phyloP scores from a whole-genome alignment of 2,797 vertebrate genomes.

The Chrysocyon brachyurus region DNA sequence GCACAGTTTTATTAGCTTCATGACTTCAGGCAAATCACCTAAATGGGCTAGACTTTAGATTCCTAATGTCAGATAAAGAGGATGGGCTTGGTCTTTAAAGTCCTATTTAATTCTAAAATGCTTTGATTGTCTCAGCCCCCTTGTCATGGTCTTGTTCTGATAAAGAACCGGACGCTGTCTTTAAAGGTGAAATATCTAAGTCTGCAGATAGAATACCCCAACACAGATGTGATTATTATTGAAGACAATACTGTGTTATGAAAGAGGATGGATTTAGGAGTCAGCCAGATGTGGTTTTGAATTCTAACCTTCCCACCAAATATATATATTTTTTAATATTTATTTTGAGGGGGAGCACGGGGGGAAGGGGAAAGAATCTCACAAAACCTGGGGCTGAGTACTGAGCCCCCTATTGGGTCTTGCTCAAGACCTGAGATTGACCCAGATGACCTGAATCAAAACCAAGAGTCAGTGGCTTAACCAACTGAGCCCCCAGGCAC shows the following conservation, averaged over 20 bases:
- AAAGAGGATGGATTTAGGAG: not conserved
- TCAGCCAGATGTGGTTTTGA: not conserved
- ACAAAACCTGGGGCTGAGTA: not conserved
- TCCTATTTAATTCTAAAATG: not conserved
- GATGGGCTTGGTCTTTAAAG: not conserved
- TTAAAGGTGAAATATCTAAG: not conserved
- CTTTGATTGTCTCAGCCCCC: not conserved
- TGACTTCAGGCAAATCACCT: not conserved
- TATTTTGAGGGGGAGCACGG: not conserved
- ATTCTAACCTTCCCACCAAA: not conserved
- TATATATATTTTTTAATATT: not conserved
- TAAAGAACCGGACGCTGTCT: not conserved
- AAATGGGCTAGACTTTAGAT: not conserved
- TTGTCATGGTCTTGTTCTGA: constrained; percentile 34
- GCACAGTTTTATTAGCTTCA: not conserved
- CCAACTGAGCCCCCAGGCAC: not conserved
- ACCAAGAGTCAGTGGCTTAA: not conserved
- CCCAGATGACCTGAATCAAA: not conserved
- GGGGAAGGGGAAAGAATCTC: not conserved
- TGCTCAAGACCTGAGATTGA: not conserved
- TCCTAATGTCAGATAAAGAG: constrained; percentile 32
- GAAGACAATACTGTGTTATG: not conserved
- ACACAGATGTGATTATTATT: not conserved
- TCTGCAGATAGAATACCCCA: not conserved
- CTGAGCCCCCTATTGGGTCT: not conserved